Percentiles rank a stretch among this genome's conserved stretches.
Conservation (phyloP, 2,797 vertebrate genomes). For the Bovichtus diacanthus region DNA sequence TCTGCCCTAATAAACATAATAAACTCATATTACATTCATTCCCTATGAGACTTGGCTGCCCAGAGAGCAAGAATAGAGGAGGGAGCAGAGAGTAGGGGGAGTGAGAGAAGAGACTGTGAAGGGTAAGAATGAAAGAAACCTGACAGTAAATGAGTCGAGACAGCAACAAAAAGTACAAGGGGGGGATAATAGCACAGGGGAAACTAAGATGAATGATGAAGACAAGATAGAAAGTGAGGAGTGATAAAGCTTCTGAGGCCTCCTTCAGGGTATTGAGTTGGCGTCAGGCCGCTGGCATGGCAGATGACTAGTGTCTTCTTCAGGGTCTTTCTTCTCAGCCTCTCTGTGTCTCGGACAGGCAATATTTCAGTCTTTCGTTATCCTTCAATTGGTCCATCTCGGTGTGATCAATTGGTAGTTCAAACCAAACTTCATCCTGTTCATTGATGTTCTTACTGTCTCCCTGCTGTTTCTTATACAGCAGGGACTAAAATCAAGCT, state of each 20-base stretch:
- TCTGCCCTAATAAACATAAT: slow-evolving; percentile 65
- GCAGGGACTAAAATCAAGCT: slow-evolving; percentile 9
- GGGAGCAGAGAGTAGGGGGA: slow-evolving; percentile 11
- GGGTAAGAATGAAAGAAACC: slow-evolving; percentile 40
- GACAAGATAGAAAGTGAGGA: slow-evolving; percentile 1
- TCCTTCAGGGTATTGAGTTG: slow-evolving; percentile 10
- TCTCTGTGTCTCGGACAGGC: slow-evolving; percentile 1
- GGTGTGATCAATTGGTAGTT: slow-evolving; percentile 20
- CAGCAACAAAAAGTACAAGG: background rate
- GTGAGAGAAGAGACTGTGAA: slow-evolving; percentile 31
- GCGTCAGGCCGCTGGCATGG: background rate
- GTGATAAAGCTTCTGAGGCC: slow-evolving; percentile 15
- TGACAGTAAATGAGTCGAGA: slow-evolving; percentile 33
- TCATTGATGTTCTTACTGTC: slow-evolving; percentile 2
- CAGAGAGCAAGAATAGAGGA: slow-evolving; percentile 27
- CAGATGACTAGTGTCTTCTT: slow-evolving; percentile 9
- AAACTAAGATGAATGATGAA: background rate
- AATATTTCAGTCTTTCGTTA: slow-evolving; percentile 1
- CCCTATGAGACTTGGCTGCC: slow-evolving; percentile 42
- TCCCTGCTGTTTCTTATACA: slow-evolving; percentile 6
- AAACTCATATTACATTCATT: slow-evolving; percentile 58
- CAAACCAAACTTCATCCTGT: slow-evolving; percentile 6
- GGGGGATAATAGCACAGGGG: background rate
- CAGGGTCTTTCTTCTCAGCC: slow-evolving; percentile 21
- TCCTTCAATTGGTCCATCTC: background rate